These are phyloP conservation scores for Frieseomelitta varia DNA, from an alignment of 1,140 invertebrate genomes.

Conservation along the genomic window DNA sequence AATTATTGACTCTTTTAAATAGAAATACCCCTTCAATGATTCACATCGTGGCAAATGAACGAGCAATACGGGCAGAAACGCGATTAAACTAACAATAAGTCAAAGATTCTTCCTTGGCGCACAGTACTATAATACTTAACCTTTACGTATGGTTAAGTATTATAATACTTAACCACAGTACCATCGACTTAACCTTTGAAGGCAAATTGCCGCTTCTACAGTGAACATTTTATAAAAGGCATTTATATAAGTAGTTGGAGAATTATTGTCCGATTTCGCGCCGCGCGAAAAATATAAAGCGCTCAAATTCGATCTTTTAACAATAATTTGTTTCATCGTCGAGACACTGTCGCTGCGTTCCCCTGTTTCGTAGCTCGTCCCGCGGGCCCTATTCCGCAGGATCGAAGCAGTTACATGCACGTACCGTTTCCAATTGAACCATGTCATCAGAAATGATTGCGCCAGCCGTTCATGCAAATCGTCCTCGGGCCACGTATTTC, in stretches of 20 bases:
- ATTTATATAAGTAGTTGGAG: neutral
- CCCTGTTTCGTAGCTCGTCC: neutral
- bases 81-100: neutral
- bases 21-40: too few relatives aligned
- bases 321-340: neutral
- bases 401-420: constrained; percentile 24
- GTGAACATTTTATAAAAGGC: neutral
- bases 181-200: constrained; percentile 27
- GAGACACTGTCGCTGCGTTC: neutral
- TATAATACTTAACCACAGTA: too few relatives aligned
- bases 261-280: neutral
- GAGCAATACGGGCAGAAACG: neutral
- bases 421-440: constrained; percentile 69
- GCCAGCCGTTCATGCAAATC: constrained; percentile 66
- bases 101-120: neutral
- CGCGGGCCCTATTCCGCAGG: neutral
- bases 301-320: neutral
- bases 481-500: constrained; percentile 53
- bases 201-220: neutral
- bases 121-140: constrained; percentile 45
- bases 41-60: neutral
- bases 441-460: constrained; percentile 75
- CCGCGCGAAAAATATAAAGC: neutral
- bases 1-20: too few relatives aligned
- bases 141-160: too few relatives aligned